Evolutionary conservation across 2,797 vertebrate genomes (phyloP).

Genomic region (Champsocephalus gunnari): DNA sequence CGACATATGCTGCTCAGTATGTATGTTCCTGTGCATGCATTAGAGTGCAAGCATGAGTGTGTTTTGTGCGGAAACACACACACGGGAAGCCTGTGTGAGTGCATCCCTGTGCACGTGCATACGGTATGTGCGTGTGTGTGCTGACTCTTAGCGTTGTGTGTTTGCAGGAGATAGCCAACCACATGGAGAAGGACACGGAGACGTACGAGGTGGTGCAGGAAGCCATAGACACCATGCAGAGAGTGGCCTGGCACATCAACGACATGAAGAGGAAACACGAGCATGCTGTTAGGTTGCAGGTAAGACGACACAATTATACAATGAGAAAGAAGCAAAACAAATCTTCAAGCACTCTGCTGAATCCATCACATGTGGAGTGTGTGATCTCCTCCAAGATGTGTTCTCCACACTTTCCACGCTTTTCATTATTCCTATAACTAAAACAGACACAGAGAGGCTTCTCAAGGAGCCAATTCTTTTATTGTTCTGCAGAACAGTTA

Average conservation of each 20-base stretch:
- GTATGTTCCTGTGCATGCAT: conserved; percentile 49
- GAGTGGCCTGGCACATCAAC: conserved; percentile 99
- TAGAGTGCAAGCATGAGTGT: conserved; percentile 20
- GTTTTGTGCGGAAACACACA: conserved; percentile 19
- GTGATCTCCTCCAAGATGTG: conserved; percentile 4
- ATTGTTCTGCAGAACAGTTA: conserved; percentile 43
- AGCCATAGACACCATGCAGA: conserved; percentile 98
- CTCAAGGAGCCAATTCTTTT: conserved; percentile 38
- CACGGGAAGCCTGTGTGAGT: neutral
- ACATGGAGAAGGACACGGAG: conserved; percentile 96
- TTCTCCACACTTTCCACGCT: neutral
- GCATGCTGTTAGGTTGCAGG: conserved; percentile 94
- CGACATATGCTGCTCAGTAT: conserved; percentile 72
- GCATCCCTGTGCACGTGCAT: neutral
- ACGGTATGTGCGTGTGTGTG: conserved; percentile 5
- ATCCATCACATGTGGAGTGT: neutral
- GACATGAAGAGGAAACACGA: conserved; percentile 99
- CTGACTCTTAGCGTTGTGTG: conserved; percentile 27
- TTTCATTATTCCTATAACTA: conserved; percentile 12
- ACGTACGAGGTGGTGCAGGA: conserved; percentile 95
- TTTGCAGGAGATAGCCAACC: conserved; percentile 95
- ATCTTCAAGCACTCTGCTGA: neutral
- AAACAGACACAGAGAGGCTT: conserved; percentile 9
- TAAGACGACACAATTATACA: conserved; percentile 62
- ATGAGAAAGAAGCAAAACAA: neutral